Percentiles rank a stretch among this genome's conserved stretches.
These are phyloP conservation scores for Myiagra hebetior DNA, from an alignment of 2,113 vertebrate genomes.

Conservation along the genomic window DNA sequence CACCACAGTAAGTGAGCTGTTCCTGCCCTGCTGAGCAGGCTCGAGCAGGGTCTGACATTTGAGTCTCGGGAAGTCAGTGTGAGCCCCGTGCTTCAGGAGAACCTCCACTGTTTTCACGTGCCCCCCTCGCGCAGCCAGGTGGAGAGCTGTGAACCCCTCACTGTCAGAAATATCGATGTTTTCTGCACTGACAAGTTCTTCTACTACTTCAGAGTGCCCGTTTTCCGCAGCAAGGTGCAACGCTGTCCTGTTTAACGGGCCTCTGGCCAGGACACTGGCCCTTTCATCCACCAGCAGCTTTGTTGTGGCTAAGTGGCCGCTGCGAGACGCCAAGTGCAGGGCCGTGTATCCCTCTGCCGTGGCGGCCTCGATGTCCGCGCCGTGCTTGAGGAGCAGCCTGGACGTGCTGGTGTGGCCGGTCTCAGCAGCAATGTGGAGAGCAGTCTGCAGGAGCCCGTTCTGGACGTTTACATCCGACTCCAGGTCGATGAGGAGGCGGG, in stretches of 20 bases:
- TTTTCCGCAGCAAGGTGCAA: constrained; percentile 84
- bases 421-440: constrained; percentile 88
- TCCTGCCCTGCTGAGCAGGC: neutral
- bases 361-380: constrained; percentile 70
- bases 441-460: constrained; percentile 70
- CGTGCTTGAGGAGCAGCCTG: constrained; percentile 86
- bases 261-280: constrained; percentile 67
- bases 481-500: constrained; percentile 89
- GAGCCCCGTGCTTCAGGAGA: constrained; percentile 73
- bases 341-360: constrained; percentile 81
- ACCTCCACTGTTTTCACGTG: constrained; percentile 75
- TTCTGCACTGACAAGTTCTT: constrained; percentile 77
- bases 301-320: constrained; percentile 83
- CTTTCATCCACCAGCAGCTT: constrained; percentile 86
- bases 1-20: neutral
- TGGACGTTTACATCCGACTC: constrained; percentile 75
- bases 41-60: constrained; percentile 24
- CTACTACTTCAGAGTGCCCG: constrained; percentile 83
- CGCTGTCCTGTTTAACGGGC: constrained; percentile 70
- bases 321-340: constrained; percentile 84
- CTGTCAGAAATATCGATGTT: constrained; percentile 67
- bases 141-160: constrained; percentile 78
- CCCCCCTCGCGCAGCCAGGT: constrained; percentile 78
- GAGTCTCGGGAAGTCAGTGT: constrained; percentile 53
- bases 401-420: constrained; percentile 95